Conservation (phyloP, 2,888 invertebrate genomes). For the Julus scandinavius region DNA sequence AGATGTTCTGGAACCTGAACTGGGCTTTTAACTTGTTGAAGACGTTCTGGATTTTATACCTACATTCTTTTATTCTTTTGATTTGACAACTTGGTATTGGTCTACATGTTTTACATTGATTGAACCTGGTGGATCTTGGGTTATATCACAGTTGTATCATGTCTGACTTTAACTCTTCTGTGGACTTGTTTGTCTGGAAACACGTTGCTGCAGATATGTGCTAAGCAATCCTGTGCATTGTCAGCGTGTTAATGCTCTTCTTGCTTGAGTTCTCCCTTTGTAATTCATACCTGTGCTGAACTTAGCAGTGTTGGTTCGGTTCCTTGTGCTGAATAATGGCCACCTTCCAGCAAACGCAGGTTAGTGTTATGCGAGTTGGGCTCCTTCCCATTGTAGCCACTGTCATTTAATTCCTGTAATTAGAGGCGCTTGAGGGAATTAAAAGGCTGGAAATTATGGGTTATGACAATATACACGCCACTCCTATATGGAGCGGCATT, state of each 20-base stretch:
- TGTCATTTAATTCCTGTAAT: slow-evolving; percentile 3
- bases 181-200: too few relatives aligned
- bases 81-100: neutral
- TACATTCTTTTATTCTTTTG: neutral
- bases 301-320: neutral
- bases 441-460: neutral
- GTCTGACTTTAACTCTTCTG: neutral
- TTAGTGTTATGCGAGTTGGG: slow-evolving; percentile 15
- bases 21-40: neutral
- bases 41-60: neutral
- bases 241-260: neutral
- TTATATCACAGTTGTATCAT: too few relatives aligned
- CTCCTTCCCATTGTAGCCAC: neutral
- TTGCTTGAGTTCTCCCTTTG: neutral
- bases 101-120: neutral
- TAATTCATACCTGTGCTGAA: slow-evolving; percentile 28
- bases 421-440: slow-evolving; percentile 33
- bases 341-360: slow-evolving; percentile 11
- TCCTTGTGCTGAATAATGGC: neutral
- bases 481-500: neutral
- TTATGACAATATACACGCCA: neutral
- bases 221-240: neutral
- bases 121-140: neutral
- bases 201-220: neutral
- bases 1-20: neutral